Conservation (phyloP, 2,797 vertebrate genomes). For the Silurus lanzhouensis region DNA sequence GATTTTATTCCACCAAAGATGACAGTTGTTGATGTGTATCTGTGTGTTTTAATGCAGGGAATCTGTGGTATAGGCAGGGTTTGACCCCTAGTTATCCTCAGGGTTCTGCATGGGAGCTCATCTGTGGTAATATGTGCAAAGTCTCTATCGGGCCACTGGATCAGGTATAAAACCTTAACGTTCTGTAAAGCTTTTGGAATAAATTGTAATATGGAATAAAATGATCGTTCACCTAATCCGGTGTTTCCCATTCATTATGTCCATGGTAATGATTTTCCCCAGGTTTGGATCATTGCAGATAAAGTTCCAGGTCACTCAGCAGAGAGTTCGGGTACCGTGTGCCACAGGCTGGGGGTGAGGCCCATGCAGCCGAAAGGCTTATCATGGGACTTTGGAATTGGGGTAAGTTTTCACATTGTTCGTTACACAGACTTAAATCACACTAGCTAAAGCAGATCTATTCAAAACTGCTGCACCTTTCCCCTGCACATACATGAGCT, state of each 20-base stretch:
- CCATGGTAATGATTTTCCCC: conserved; percentile 17
- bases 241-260: not conserved
- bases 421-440: not conserved
- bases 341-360: conserved; percentile 85
- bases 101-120: conserved; percentile 90
- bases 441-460: not conserved
- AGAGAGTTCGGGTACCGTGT: conserved; percentile 85
- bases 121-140: conserved; percentile 89
- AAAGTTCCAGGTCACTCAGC: conserved; percentile 86
- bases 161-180: conserved; percentile 77
- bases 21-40: not conserved
- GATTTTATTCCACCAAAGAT: not conserved
- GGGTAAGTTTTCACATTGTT: conserved; percentile 74
- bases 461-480: not conserved
- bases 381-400: conserved; percentile 94
- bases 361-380: conserved; percentile 87
- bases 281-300: conserved; percentile 95
- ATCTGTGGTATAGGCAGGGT: conserved; percentile 93
- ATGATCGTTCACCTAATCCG: not conserved
- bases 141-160: conserved; percentile 93
- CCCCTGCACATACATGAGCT: not conserved
- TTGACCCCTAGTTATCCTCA: conserved; percentile 95
- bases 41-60: conserved; percentile 73
- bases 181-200: too few relatives aligned
- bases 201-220: not conserved